Conservation (phyloP, 1,140 invertebrate species). For the Drosophila lowei region DNA sequence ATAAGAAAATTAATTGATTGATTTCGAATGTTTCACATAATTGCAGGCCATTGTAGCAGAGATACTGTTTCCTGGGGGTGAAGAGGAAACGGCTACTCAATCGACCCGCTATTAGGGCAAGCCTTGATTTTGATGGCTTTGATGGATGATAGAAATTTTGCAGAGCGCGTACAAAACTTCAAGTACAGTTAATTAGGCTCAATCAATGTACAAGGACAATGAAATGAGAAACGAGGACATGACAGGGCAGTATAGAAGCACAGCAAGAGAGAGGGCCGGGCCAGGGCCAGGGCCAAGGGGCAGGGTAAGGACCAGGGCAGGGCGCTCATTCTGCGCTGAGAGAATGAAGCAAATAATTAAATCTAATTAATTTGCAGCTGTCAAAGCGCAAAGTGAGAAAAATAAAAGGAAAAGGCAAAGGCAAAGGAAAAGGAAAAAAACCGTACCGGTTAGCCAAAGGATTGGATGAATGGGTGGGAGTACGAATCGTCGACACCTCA, state of each 20-base stretch:
- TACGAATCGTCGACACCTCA: constrained; percentile 51
- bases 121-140: constrained; percentile 53
- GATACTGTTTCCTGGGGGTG: constrained; percentile 26
- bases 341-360: constrained; percentile 69
- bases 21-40: constrained; percentile 54
- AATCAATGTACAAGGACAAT: constrained; percentile 62
- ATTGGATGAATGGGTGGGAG: constrained; percentile 2
- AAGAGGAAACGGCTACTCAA: constrained; percentile 11
- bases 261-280: not conserved
- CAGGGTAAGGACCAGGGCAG: not conserved
- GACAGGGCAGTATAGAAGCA: constrained; percentile 6
- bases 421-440: constrained; percentile 7
- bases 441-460: constrained; percentile 22
- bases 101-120: not conserved
- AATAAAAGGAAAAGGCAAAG: constrained; percentile 5
- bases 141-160: constrained; percentile 77
- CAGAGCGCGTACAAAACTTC: constrained; percentile 68
- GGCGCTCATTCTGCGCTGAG: not conserved
- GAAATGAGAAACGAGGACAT: constrained; percentile 24
- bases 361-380: constrained; percentile 81
- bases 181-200: constrained; percentile 79
- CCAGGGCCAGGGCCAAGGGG: not conserved
- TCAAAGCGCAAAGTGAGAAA: constrained; percentile 52
- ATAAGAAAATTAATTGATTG: constrained; percentile 77
- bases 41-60: constrained; percentile 68